Conservation (phyloP, 2,888 invertebrate genomes). For the Xestobium rufovillosum region DNA sequence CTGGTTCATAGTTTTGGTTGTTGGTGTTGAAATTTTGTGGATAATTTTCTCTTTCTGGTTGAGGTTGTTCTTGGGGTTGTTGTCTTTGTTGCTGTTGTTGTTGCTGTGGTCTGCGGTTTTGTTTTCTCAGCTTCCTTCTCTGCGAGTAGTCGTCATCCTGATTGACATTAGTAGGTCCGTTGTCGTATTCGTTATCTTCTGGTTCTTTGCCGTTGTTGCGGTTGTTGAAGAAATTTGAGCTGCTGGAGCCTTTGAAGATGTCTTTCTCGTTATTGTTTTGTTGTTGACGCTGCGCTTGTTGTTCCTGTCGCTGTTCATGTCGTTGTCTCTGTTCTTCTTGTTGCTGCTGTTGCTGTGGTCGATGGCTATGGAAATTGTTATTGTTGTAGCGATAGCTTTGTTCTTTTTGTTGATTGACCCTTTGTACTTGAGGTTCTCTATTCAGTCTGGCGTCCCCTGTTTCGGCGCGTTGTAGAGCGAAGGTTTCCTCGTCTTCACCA, state of each 20-base stretch:
- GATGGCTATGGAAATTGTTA: conserved; percentile 9
- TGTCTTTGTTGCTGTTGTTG: conserved; percentile 33
- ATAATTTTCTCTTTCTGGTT: conserved; percentile 32
- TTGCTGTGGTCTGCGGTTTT: conserved; percentile 40
- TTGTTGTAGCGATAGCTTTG: conserved; percentile 18
- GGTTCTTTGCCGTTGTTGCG: conserved; percentile 54
- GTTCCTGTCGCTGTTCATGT: conserved; percentile 25
- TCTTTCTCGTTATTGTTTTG: conserved; percentile 43
- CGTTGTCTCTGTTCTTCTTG: conserved; percentile 27
- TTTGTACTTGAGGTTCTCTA: conserved; percentile 37
- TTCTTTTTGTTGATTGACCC: conserved; percentile 41
- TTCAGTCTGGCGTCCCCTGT: conserved; percentile 48
- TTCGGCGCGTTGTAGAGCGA: conserved; percentile 66
- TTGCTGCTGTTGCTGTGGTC: too few species aligned
- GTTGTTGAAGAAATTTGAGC: conserved; percentile 68
- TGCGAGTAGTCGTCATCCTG: conserved; percentile 41
- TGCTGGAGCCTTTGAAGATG: conserved; percentile 62
- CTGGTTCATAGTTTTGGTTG: conserved; percentile 19
- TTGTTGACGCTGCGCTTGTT: conserved; percentile 33
- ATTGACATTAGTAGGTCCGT: conserved; percentile 43
- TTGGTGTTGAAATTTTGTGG: conserved; percentile 24
- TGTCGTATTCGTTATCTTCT: conserved; percentile 48
- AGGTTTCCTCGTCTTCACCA: conserved; percentile 64
- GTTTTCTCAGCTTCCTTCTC: conserved; percentile 41
- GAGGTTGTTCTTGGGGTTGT: conserved; percentile 31